phyloP scores from a whole-genome alignment of 2,113 vertebrate genomes.

The Vidua macroura region DNA sequence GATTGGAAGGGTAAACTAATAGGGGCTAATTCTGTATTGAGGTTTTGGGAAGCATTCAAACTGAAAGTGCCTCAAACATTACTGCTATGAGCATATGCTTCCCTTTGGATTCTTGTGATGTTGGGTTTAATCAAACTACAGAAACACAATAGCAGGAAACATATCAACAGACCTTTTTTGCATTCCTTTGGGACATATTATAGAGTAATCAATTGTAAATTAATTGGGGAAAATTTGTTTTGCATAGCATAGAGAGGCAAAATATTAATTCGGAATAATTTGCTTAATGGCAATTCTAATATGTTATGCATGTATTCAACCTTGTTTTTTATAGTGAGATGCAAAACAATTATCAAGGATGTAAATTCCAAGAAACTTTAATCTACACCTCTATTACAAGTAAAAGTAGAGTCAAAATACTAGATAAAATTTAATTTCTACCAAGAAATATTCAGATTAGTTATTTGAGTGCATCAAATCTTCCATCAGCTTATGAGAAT shows the following conservation, averaged over 20 bases:
- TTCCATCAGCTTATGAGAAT: neutral
- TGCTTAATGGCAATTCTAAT: constrained; percentile 74
- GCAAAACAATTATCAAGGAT: constrained; percentile 66
- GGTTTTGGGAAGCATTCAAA: neutral
- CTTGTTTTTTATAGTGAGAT: constrained; percentile 62
- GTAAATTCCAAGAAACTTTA: constrained; percentile 61
- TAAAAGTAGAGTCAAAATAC: constrained; percentile 31
- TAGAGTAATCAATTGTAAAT: constrained; percentile 74
- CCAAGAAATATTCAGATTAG: constrained; percentile 15
- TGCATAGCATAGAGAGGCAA: constrained; percentile 55
- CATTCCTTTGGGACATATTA: constrained; percentile 60
- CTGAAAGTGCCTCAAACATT: neutral
- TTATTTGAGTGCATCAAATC: neutral
- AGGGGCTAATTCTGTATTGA: neutral
- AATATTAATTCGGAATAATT: constrained; percentile 71
- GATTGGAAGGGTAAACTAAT: neutral
- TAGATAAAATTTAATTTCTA: constrained; percentile 46
- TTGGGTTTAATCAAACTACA: constrained; percentile 49
- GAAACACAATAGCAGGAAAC: constrained; percentile 32
- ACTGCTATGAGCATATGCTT: neutral
- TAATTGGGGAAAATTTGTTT: constrained; percentile 72
- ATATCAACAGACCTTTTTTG: neutral
- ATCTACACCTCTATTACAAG: constrained; percentile 46
- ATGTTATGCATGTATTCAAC: constrained; percentile 67
- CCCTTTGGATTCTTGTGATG: neutral